phyloP scores from a whole-genome alignment of 53 echinoderm and acorn worm genomes.

The Arbacia lixula region DNA sequence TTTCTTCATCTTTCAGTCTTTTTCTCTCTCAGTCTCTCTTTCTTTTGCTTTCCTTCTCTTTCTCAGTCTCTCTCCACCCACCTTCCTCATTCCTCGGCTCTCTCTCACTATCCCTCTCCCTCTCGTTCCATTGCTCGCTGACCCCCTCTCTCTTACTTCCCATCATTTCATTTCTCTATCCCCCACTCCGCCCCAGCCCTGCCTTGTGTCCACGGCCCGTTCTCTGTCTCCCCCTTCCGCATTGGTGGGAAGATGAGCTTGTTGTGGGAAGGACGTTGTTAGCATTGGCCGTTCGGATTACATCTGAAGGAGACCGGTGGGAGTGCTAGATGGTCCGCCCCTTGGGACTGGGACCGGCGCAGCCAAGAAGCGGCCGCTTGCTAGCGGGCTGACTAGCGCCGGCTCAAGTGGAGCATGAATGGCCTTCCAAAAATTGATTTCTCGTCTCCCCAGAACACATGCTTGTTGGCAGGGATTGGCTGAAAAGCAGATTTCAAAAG shows the following conservation, averaged over 20 bases:
- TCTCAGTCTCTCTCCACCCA: too few relatives aligned
- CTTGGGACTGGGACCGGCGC: constrained; percentile 13
- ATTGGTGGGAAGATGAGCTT: constrained; percentile 48
- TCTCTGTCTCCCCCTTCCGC: constrained; percentile 24
- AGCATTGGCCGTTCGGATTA: constrained; percentile 52
- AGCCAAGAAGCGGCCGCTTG: constrained; percentile 35
- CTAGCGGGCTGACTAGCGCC: constrained; percentile 19
- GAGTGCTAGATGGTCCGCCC: constrained; percentile 41
- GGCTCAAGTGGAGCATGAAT: constrained; percentile 49
- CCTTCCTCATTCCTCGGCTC: too few relatives aligned
- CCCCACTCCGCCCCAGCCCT: background rate
- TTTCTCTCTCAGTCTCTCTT: too few relatives aligned
- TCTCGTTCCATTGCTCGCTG: too few relatives aligned
- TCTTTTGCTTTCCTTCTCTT: too few relatives aligned
- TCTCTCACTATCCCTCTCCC: too few relatives aligned
- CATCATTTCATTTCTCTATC: background rate
- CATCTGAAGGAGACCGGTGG: constrained; percentile 53
- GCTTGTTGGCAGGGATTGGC: constrained; percentile 39
- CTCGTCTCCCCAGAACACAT: constrained; percentile 45
- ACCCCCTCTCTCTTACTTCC: background rate
- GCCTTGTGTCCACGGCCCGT: too few relatives aligned
- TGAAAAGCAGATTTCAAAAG: constrained; percentile 37
- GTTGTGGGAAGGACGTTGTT: constrained; percentile 48
- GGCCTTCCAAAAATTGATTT: constrained; percentile 54
- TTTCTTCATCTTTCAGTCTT: too few relatives aligned